phyloP scores from a whole-genome alignment of 2,113 vertebrate species.

The Mirza zaza region DNA sequence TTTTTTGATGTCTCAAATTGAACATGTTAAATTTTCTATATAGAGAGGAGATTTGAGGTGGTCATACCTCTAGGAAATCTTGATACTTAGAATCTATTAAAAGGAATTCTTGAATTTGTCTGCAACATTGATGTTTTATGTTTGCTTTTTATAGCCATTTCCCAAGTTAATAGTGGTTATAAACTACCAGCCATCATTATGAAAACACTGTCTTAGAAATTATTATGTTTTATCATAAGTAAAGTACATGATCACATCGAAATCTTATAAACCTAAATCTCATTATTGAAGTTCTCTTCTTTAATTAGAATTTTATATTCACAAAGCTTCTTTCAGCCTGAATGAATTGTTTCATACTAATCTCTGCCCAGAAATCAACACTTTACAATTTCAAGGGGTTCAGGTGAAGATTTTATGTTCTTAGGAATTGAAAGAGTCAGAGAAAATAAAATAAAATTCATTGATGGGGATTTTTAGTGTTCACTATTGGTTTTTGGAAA shows the following conservation, averaged over 20 bases:
- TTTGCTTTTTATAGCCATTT: constrained; percentile 77
- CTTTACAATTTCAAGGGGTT: background rate
- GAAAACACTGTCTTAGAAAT: constrained; percentile 49
- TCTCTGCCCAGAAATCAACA: background rate
- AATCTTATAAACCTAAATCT: background rate
- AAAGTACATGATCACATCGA: background rate
- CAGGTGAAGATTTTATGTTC: constrained; percentile 30
- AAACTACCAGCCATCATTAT: constrained; percentile 16
- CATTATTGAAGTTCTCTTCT: constrained; percentile 13
- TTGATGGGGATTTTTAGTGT: background rate
- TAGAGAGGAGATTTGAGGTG: constrained; percentile 80
- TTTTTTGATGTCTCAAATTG: constrained; percentile 84
- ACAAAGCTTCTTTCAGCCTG: constrained; percentile 22
- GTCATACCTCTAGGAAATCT: constrained; percentile 82
- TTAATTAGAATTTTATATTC: constrained; percentile 35
- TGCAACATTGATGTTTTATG: constrained; percentile 75
- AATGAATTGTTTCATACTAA: constrained; percentile 40
- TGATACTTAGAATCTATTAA: constrained; percentile 73
- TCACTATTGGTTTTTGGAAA: background rate
- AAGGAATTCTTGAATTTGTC: constrained; percentile 80
- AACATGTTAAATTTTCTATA: constrained; percentile 83
- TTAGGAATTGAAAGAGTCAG: constrained; percentile 14
- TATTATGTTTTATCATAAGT: background rate
- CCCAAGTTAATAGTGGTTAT: constrained; percentile 67
- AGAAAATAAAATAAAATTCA: constrained; percentile 6